These are phyloP conservation scores for Augochlora pura DNA, from an alignment of 1,140 invertebrate genomes.

Conservation along the genomic window DNA sequence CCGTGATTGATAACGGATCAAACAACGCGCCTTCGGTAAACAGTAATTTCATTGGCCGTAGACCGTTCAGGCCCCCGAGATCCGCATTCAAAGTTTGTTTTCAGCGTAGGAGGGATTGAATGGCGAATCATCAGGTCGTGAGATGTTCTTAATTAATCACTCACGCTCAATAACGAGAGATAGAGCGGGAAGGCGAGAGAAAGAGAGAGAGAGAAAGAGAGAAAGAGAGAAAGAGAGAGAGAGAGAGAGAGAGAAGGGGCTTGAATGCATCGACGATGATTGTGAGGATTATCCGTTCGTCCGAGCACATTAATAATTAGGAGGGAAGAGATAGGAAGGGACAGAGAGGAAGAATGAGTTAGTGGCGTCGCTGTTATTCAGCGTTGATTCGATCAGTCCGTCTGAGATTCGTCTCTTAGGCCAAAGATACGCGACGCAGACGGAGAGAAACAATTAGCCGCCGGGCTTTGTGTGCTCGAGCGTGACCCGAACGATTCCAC, in stretches of 20 bases:
- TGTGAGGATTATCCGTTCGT: constrained; percentile 68
- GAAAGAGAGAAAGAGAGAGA: constrained; percentile 30
- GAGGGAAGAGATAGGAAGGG: constrained; percentile 33
- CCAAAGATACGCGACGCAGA: constrained; percentile 38
- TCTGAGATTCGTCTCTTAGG: constrained; percentile 46
- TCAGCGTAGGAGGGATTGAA: constrained; percentile 33
- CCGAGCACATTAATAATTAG: constrained; percentile 70
- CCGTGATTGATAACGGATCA: constrained; percentile 1
- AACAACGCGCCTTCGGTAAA: neutral
- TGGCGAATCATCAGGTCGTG: constrained; percentile 56
- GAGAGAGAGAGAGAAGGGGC: neutral
- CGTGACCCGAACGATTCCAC: too few relatives aligned
- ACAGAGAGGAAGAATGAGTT: constrained; percentile 28
- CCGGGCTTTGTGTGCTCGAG: constrained; percentile 13
- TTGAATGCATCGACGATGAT: constrained; percentile 68
- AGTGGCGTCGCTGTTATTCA: constrained; percentile 60
- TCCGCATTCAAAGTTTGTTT: constrained; percentile 56
- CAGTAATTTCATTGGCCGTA: neutral
- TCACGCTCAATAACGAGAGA: constrained; percentile 69
- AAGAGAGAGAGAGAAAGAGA: constrained; percentile 11
- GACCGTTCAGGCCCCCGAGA: neutral
- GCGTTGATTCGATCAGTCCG: constrained; percentile 66
- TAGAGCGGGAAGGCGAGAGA: constrained; percentile 32
- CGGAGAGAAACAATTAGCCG: constrained; percentile 59
- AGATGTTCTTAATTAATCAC: constrained; percentile 72